phyloP scores from a whole-genome alignment of 2,113 vertebrate genomes.

The Channa argus region DNA sequence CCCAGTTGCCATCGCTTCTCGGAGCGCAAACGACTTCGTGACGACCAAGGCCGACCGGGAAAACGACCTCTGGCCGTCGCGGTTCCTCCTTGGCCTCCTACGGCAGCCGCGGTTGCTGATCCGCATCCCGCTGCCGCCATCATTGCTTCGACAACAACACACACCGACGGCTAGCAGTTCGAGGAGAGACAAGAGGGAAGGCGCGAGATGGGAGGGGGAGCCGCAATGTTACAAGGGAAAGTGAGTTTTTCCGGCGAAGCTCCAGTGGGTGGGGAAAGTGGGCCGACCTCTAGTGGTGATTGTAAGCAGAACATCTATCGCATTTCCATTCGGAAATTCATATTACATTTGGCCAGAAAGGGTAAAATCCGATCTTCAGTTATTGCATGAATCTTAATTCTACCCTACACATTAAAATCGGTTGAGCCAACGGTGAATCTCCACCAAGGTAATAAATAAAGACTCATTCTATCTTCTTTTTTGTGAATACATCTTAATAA shows the following conservation, averaged over 20 bases:
- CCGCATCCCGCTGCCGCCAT: slow-evolving; percentile 92
- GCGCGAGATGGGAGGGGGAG: slow-evolving; percentile 86
- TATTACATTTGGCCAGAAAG: no score
- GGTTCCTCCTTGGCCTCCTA: slow-evolving; percentile 83
- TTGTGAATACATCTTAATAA: no score
- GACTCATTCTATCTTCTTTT: no score
- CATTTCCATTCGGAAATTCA: not conserved
- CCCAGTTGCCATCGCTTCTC: slow-evolving; percentile 86
- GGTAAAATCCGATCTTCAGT: no score
- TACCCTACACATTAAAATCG: no score
- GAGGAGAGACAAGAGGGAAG: slow-evolving; percentile 83
- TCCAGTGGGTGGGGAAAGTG: not conserved
- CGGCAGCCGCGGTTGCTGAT: slow-evolving; percentile 90
- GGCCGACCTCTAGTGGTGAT: slow-evolving; percentile 23
- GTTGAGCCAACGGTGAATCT: no score
- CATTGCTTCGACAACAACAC: slow-evolving; percentile 89
- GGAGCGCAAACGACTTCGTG: slow-evolving; percentile 86
- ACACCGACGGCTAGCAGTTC: slow-evolving; percentile 82
- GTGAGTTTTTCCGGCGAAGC: slow-evolving; percentile 56
- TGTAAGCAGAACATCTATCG: not conserved
- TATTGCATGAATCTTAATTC: no score
- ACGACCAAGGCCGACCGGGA: slow-evolving; percentile 89
- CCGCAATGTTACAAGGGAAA: slow-evolving; percentile 79
- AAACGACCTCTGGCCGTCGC: slow-evolving; percentile 91
- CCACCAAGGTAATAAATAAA: no score